Evolutionary conservation across 92 coral and sea anemone genomes (phyloP), one percentile per base, ranked within the genome.

Genomic region (Paramuricea clavata): DNA sequence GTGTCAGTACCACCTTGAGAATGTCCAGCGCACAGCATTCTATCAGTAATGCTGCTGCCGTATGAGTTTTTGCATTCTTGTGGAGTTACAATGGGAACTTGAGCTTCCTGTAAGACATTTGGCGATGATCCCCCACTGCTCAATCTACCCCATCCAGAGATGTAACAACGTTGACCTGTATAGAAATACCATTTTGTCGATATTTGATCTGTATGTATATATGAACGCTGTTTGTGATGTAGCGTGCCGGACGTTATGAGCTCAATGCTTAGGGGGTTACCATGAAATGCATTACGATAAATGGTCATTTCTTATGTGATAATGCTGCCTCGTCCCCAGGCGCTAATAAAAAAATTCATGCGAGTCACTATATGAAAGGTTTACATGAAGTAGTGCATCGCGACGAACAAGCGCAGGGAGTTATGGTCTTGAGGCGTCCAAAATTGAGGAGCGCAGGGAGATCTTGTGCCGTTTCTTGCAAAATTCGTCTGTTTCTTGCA

Each of bases 41-140:
- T 49, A 13, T 76, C 82, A 28, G 82, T 76, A 16, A 76, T 76
- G n/a, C 82, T 76, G 26, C 68, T 76, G 15, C 82, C 82, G 34
- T 76, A 76, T n/a, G 82, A 49, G 3, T 28, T 76, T 52, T 54
- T 59, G 57, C 82, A 76, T 26, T 76, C 82, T 5, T 7, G 15
- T 52, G 6, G 33, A 1, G 82, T 76, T 21, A 76, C 82, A 61
- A 76, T 76, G 6, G 82, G 82, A 76, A 76, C 82, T 50, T 50
- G 82, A 34, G 82, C 82, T 76, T 76, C 82, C 43, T 76, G 82
- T 35, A 76, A 76, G 35, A 76, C 42, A 31, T 76, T 76, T 22
- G 82, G 82, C 5, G 39, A 25, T 23, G 65, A 25, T 31, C 82
- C 82, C 31, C 82, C 82, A 35, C 82, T 76, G 8, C 39, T 9